Evolutionary conservation across 2,888 invertebrate genomes (phyloP).

Genomic region (Seladonia tumulorum): DNA sequence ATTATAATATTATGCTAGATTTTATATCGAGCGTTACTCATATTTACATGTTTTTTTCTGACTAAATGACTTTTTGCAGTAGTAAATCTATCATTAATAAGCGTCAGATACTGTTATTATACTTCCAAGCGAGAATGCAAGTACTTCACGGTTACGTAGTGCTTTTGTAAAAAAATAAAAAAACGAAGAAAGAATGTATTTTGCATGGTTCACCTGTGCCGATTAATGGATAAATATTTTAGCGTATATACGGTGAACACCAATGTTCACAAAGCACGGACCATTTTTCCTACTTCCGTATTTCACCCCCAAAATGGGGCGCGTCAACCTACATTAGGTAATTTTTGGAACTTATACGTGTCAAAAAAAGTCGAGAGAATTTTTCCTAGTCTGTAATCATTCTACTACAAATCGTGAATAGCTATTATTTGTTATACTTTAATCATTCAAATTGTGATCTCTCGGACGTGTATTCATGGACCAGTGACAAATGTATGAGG

Average conservation of each 20-base stretch:
- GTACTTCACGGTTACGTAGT: conserved; percentile 30
- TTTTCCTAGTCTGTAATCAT: conserved; percentile 54
- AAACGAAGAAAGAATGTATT: conserved; percentile 34
- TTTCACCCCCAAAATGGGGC: conserved; percentile 45
- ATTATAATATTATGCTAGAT: conserved; percentile 46
- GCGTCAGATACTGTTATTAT: conserved; percentile 44
- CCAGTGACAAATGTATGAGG: conserved; percentile 13
- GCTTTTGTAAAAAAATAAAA: conserved; percentile 47
- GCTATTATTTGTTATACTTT: conserved; percentile 40
- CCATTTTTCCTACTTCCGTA: conserved; percentile 65
- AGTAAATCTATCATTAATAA: conserved; percentile 36
- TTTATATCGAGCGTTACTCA: conserved; percentile 34
- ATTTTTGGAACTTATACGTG: conserved; percentile 44
- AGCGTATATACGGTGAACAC: conserved; percentile 54
- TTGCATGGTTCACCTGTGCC: conserved; percentile 47
- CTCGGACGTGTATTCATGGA: conserved; percentile 21
- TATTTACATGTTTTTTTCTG: conserved; percentile 52
- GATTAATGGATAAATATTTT: conserved; percentile 53
- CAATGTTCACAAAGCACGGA: conserved; percentile 62
- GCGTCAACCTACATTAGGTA: conserved; percentile 57
- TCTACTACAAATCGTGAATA: conserved; percentile 45
- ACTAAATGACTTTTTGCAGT: conserved; percentile 26
- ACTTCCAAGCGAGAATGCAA: conserved; percentile 38
- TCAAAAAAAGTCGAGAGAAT: conserved; percentile 36
- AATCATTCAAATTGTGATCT: conserved; percentile 44